phyloP scores from a whole-genome alignment of 2,888 invertebrate genomes.

The Melangyna quadrimaculata region DNA sequence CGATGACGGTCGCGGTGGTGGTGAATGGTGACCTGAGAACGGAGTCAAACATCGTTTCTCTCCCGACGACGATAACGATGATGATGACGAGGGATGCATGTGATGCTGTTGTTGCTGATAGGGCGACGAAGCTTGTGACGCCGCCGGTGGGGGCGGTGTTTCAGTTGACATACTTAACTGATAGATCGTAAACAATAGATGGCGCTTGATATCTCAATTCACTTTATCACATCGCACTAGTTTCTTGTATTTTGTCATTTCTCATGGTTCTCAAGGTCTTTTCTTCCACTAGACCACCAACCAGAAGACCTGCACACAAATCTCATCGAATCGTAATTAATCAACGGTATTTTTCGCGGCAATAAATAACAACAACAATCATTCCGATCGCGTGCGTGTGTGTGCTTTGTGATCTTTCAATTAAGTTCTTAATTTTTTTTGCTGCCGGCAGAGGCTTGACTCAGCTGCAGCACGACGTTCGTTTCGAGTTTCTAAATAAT shows the following conservation, averaged over 20 bases:
- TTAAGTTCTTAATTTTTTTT: background rate
- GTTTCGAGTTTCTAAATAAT: conserved; percentile 43
- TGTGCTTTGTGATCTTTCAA: conserved; percentile 44
- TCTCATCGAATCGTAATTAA: conserved; percentile 45
- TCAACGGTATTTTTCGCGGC: conserved; percentile 43
- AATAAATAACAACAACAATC: conserved; percentile 45
- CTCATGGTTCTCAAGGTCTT: conserved; percentile 11
- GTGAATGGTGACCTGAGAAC: conserved; percentile 52
- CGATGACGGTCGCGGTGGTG: conserved; percentile 63
- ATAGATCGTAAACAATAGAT: conserved; percentile 17
- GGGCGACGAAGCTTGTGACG: conserved; percentile 48
- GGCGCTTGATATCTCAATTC: conserved; percentile 33
- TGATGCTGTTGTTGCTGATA: conserved; percentile 50
- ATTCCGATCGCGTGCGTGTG: conserved; percentile 62
- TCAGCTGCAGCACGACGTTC: background rate
- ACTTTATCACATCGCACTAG: conserved; percentile 65
- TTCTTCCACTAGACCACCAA: conserved; percentile 23
- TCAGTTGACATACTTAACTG: conserved; percentile 73
- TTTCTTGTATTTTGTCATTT: conserved; percentile 65
- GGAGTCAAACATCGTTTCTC: conserved; percentile 48
- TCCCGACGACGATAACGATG: conserved; percentile 33
- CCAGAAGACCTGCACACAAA: conserved; percentile 36
- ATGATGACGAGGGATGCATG: conserved; percentile 8
- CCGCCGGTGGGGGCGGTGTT: conserved; percentile 73
- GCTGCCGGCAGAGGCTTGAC: conserved; percentile 16